These are phyloP conservation scores for Hirtodrosophila trivittata DNA, from an alignment of 2,888 invertebrate genomes.

Conservation along the genomic window DNA sequence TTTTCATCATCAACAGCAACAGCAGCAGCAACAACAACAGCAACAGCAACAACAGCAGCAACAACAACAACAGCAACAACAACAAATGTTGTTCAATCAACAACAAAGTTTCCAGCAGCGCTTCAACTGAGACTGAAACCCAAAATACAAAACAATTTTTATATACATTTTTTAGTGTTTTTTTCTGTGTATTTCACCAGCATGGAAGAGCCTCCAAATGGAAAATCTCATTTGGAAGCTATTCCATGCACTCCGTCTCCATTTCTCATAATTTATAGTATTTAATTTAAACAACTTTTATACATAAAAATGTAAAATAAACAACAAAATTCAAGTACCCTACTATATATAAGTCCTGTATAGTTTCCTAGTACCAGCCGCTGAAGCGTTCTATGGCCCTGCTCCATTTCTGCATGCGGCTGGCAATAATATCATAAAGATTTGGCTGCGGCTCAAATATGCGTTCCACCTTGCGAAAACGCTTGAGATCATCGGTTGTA, in stretches of 20 bases:
- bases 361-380: conserved; percentile 75
- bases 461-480: conserved; percentile 86
- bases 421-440: conserved; percentile 43
- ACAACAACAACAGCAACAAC: conserved; percentile 86
- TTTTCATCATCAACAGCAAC: conserved; percentile 87
- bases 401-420: conserved; percentile 78
- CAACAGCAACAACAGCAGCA: conserved; percentile 84
- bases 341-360: conserved; percentile 2
- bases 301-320: conserved; percentile 20
- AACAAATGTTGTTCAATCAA: conserved; percentile 89
- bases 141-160: not conserved
- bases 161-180: not conserved
- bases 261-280: conserved; percentile 21
- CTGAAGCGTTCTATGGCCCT: conserved; percentile 80
- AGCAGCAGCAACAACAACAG: conserved; percentile 88
- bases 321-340: conserved; percentile 14
- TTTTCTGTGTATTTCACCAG: not conserved
- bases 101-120: conserved; percentile 89
- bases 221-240: not conserved
- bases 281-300: conserved; percentile 15
- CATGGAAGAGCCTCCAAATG: not conserved
- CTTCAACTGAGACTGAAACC: conserved; percentile 83
- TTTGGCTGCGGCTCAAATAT: conserved; percentile 86
- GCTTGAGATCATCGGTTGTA: conserved; percentile 87
- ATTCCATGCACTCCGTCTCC: conserved; percentile 1